A percentile compares a stretch with the other conserved stretches of the same genome.
Evolutionary conservation across 2,113 vertebrate species (phyloP).

Genomic region (Mus spicilegus): DNA sequence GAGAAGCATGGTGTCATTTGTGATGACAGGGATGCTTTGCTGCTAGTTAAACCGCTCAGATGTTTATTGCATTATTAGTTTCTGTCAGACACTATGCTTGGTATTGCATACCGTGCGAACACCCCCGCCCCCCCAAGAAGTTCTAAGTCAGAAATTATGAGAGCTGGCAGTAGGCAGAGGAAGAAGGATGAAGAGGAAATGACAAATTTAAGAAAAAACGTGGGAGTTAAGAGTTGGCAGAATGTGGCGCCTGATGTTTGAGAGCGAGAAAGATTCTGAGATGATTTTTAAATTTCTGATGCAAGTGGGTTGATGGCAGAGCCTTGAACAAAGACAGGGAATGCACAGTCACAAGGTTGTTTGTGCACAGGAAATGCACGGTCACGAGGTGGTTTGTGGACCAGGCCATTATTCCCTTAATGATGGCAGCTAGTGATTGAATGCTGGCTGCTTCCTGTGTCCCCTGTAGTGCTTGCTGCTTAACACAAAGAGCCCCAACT

Average conservation of each 20-base stretch:
- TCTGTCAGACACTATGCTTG: neutral
- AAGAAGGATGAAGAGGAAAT: slow-evolving; percentile 58
- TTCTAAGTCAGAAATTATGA: slow-evolving; percentile 57
- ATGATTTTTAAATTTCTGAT: slow-evolving; percentile 55
- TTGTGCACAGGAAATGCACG: neutral
- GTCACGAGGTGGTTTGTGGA: neutral
- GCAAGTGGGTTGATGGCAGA: slow-evolving; percentile 13
- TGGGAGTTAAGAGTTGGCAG: slow-evolving; percentile 55
- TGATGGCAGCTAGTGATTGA: neutral
- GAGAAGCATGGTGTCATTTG: neutral
- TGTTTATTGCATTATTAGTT: slow-evolving; percentile 49
- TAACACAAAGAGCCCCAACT: neutral
- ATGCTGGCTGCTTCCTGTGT: neutral
- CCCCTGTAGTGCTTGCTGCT: neutral
- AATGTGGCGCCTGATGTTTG: slow-evolving; percentile 51
- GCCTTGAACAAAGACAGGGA: neutral
- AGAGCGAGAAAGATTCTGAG: slow-evolving; percentile 59
- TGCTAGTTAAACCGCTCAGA: slow-evolving; percentile 48
- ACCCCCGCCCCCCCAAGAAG: slow-evolving; percentile 5
- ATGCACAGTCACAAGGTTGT: neutral
- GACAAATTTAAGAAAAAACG: slow-evolving; percentile 69
- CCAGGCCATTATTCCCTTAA: neutral
- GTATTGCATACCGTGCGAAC: neutral
- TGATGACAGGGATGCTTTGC: neutral
- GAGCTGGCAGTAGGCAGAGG: neutral